Evolutionary conservation across 2,888 invertebrate genomes (phyloP).

Genomic region (Timema podura): DNA sequence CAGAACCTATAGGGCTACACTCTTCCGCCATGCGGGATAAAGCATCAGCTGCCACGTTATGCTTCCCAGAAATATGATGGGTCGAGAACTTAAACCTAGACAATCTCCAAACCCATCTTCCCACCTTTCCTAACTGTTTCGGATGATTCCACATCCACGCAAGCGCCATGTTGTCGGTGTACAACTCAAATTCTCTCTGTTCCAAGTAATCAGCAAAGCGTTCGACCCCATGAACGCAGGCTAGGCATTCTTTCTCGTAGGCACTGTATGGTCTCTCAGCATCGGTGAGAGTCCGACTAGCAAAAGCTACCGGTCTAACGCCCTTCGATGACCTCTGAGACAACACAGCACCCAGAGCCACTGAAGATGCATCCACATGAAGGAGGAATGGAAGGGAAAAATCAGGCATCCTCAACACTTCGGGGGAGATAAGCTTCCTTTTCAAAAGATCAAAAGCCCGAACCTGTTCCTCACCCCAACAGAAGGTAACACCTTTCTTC

Average conservation of each 20-base stretch:
- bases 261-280: neutral
- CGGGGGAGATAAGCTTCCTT: neutral
- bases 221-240: neutral
- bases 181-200: too few species aligned
- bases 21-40: too few species aligned
- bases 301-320: neutral
- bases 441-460: neutral
- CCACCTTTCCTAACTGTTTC: too few species aligned
- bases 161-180: too few species aligned
- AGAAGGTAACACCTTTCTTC: neutral
- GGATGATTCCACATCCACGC: too few species aligned
- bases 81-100: too few species aligned
- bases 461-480: neutral
- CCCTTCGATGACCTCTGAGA: neutral
- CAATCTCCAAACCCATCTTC: too few species aligned
- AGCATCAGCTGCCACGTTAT: too few species aligned
- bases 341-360: neutral
- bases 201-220: too few species aligned
- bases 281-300: neutral
- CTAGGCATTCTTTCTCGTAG: neutral
- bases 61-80: too few species aligned
- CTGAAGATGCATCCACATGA: neutral
- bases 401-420: neutral
- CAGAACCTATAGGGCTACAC: too few species aligned
- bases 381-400: neutral